Evolutionary conservation across 2,113 vertebrate species (phyloP).

Genomic region (Pseudolaguvia tuberculata): DNA sequence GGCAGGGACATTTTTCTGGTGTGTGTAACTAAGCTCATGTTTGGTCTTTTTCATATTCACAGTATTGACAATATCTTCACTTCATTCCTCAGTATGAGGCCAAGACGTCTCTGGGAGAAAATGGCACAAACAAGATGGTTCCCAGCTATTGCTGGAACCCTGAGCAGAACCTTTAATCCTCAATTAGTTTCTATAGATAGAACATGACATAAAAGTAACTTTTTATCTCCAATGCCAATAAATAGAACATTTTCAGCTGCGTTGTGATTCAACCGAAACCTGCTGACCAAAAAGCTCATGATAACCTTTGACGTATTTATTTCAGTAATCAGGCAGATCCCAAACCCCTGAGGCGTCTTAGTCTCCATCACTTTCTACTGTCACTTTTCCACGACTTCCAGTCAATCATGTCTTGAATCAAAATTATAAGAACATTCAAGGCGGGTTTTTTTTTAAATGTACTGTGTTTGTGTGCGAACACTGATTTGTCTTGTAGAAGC

Average conservation of each 20-base stretch:
- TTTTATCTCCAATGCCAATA: no score
- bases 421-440: conserved; percentile 40
- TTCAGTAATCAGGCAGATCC: neutral
- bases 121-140: neutral
- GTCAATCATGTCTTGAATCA: conserved; percentile 43
- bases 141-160: no score
- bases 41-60: conserved; percentile 54
- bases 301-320: neutral
- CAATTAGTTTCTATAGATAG: no score
- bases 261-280: no score
- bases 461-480: conserved; percentile 54
- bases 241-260: no score
- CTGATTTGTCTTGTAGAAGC: conserved; percentile 58
- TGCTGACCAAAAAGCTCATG: neutral
- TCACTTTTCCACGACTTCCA: conserved; percentile 59
- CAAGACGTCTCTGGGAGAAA: conserved; percentile 58
- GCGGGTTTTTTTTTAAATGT: neutral
- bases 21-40: conserved; percentile 65
- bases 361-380: conserved; percentile 59
- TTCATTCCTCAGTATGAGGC: conserved; percentile 80
- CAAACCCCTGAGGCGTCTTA: conserved; percentile 43
- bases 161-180: no score
- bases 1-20: conserved; percentile 52
- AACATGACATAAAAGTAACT: no score
- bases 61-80: conserved; percentile 73